Conservation (phyloP, 2,888 invertebrate genomes). For the Xestia sexstrigata region DNA sequence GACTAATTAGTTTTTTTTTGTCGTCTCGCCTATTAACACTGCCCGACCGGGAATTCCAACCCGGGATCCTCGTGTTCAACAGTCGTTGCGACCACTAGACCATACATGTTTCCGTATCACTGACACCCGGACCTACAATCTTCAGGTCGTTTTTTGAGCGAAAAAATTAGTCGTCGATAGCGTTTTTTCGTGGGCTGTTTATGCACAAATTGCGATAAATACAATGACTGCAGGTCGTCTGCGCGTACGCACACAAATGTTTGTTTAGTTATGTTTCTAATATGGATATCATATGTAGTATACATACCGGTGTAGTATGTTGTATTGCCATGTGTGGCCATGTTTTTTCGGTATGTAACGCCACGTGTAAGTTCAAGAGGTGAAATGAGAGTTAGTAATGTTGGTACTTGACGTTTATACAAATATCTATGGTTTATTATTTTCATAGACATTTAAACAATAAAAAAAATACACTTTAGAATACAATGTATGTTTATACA, state of each 20-base stretch:
- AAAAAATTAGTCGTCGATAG: not conserved
- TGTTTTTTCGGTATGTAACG: not conserved
- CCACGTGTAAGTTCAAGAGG: slow-evolving; percentile 4
- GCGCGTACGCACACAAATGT: not conserved
- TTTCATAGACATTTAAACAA: not conserved
- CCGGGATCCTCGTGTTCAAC: not conserved
- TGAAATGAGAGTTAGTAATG: not conserved
- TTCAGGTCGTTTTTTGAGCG: not conserved
- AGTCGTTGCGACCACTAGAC: not conserved
- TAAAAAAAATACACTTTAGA: not conserved
- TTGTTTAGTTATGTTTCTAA: not conserved
- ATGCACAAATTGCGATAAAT: not conserved
- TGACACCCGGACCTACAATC: not conserved
- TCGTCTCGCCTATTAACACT: too few relatives aligned
- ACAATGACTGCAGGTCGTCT: not conserved
- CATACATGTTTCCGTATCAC: not conserved
- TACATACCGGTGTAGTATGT: slow-evolving; percentile 16
- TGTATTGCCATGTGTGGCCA: not conserved
- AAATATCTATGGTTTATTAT: not conserved
- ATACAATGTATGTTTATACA: not conserved
- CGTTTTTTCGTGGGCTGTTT: not conserved
- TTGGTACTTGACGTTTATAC: not conserved
- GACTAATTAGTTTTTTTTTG: too few relatives aligned
- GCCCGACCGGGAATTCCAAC: not conserved
- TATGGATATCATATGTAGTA: slow-evolving; percentile 1